Conservation (phyloP, 1,140 invertebrate genomes). For the Aphaenogaster rudis region DNA sequence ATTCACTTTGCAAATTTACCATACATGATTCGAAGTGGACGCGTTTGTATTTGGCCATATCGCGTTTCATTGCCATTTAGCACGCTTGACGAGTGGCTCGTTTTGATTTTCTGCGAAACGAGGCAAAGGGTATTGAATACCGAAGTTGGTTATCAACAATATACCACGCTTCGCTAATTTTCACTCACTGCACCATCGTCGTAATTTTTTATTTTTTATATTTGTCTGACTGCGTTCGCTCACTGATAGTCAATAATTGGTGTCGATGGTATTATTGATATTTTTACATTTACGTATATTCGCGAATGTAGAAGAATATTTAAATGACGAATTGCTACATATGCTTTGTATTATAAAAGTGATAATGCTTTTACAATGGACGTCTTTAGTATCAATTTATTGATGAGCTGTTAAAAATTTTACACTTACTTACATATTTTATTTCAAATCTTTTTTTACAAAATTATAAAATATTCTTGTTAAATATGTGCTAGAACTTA, state of each 20-base stretch:
- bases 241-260: slow-evolving; percentile 19
- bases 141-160: slow-evolving; percentile 58
- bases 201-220: slow-evolving; percentile 39
- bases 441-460: background rate
- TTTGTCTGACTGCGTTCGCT: background rate
- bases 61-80: slow-evolving; percentile 66
- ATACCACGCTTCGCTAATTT: slow-evolving; percentile 60
- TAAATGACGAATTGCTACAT: background rate
- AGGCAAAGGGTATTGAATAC: slow-evolving; percentile 28
- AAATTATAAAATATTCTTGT: background rate
- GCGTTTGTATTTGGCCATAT: slow-evolving; percentile 39
- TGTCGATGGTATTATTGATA: background rate
- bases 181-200: background rate
- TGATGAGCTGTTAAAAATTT: background rate
- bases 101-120: slow-evolving; percentile 60
- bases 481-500: background rate
- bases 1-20: slow-evolving; percentile 49
- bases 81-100: slow-evolving; percentile 49
- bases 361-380: background rate
- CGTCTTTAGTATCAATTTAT: background rate
- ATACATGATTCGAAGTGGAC: slow-evolving; percentile 23
- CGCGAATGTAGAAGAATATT: background rate
- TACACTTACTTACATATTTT: background rate
- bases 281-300: background rate
- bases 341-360: background rate